phyloP scores from a whole-genome alignment of 2,888 invertebrate species.

The Chymomyza procnemis region DNA sequence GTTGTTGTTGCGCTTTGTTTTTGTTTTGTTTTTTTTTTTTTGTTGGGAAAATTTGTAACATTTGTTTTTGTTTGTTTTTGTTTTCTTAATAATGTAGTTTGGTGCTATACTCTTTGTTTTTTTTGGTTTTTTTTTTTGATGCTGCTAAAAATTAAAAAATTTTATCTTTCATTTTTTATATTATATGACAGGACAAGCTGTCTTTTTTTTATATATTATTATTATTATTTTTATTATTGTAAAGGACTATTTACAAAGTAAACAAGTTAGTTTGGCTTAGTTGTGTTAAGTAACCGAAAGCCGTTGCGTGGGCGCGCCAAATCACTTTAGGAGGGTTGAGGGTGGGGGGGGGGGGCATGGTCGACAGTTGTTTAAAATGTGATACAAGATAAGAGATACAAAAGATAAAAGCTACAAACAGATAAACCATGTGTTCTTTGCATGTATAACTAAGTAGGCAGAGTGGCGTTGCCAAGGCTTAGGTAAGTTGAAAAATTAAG shows the following conservation, averaged over 20 bases:
- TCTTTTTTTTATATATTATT: too few species aligned
- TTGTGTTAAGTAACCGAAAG: not conserved
- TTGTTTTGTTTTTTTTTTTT: not conserved
- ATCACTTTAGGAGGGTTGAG: too few species aligned
- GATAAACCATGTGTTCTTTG: not conserved
- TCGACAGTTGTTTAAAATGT: not conserved
- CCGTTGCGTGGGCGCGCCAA: not conserved
- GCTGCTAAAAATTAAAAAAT: not conserved
- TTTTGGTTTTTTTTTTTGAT: not conserved
- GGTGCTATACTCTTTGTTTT: not conserved
- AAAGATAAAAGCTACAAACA: not conserved
- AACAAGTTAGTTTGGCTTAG: not conserved
- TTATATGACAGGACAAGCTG: too few species aligned
- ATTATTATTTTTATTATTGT: too few species aligned
- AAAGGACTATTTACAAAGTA: not conserved
- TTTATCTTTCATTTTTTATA: not conserved
- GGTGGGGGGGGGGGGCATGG: too few species aligned
- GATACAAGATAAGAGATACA: not conserved
- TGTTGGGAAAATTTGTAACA: not conserved
- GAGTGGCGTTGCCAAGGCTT: not conserved
- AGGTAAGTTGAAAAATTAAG: not conserved
- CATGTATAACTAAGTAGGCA: not conserved
- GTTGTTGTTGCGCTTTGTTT: not conserved
- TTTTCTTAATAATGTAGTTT: not conserved
- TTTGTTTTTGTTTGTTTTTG: not conserved